These are phyloP conservation scores for Willisornis vidua DNA, from an alignment of 2,113 vertebrate genomes.

Conservation along the genomic window DNA sequence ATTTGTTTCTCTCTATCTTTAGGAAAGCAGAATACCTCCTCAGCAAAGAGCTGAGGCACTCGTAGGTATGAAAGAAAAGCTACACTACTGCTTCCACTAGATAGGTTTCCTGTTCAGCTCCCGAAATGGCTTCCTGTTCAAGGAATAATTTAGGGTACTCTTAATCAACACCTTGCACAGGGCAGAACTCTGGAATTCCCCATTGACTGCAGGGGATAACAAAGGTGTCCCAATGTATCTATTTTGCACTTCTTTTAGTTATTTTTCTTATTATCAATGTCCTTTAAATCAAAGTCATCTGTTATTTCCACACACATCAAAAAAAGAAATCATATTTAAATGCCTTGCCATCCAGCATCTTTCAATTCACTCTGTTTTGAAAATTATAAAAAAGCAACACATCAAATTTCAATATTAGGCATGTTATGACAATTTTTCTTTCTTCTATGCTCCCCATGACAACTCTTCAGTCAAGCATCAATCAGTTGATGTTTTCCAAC, in stretches of 20 bases:
- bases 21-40: not conserved
- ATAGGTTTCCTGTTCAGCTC: not conserved
- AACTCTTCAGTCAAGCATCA: slow-evolving; percentile 26
- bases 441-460: not conserved
- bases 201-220: not conserved
- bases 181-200: not conserved
- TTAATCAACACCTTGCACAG: not conserved
- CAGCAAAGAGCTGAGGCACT: not conserved
- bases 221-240: not conserved
- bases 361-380: not conserved
- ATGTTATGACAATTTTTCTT: slow-evolving; percentile 31
- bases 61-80: not conserved
- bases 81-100: not conserved
- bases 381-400: not conserved
- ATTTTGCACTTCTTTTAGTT: not conserved
- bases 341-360: not conserved
- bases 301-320: not conserved
- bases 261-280: not conserved
- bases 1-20: not conserved
- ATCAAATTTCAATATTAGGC: not conserved
- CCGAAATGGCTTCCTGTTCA: not conserved
- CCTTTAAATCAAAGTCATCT: not conserved
- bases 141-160: not conserved
- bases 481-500: slow-evolving; percentile 14
- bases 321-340: not conserved